Evolutionary conservation across 2,888 invertebrate species (phyloP), one percentile per base, ranked within the genome.

Genomic region (Napeogenes inachia): DNA sequence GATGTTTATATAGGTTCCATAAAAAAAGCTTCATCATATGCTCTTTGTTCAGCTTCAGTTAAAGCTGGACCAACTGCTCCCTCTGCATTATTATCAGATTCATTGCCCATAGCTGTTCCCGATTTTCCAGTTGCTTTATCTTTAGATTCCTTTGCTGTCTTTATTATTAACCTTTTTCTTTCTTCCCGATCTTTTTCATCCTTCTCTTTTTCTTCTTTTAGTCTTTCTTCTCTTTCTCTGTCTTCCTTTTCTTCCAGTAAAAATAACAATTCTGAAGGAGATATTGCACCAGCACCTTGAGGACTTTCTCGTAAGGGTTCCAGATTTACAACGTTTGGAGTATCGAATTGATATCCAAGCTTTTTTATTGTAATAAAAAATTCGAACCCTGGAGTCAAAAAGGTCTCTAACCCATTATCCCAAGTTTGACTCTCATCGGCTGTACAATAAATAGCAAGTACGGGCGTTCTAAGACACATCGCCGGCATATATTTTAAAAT

Each of bases 401-500:
- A 67, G 13, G 54, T 57, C 8, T 67, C 59, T n/a, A 69, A 54
- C 2, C 57, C 58, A 32, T 65, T 62, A 42, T 67, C 56, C 66
- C 68, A 70, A 4, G 55, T 53, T 42, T 68, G 66, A 33, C 59
- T 64, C 33, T 63, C 62, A 10, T 69, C 62, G 2, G 63, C 56
- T 13, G 59, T 59, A 45, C 75, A 75, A 50, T 64, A 71, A 13
- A 75, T 67, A 21, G 73, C 65, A 5, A 69, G 60, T 4, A 67
- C 63, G 4, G 71, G 71, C 13, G 54, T 63, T 6, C 46, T 54
- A 33, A 72, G 67, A 56, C 62, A 67, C 57, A 57, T 54, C 33
- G 63, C 56, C 1, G 67, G 47, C 62, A 78, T 66, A 4, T 70
- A 68, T 62, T 74, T 77, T 45, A 77, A 61, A 4, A 54, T 61